Evolutionary conservation across 2,888 invertebrate genomes (phyloP), one percentile per base, ranked within the genome.

Genomic region (Callimorpha dominula): DNA sequence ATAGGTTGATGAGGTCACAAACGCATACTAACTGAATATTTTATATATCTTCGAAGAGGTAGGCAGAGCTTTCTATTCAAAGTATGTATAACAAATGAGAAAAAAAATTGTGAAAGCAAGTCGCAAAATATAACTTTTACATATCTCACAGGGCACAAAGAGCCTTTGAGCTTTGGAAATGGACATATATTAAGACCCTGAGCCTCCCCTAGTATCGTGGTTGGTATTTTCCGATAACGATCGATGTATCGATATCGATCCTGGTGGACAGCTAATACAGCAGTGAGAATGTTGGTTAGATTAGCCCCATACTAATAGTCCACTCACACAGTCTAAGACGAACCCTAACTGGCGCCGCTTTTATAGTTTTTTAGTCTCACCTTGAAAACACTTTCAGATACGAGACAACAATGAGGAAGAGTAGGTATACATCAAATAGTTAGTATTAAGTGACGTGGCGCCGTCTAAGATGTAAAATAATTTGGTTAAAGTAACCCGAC

Each of bases 401-500:
- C 76, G 71, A 85, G 79, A 83, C 77, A 85, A 78, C 81, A 80
- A 84, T 79, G 81, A 84, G 83, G 79, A 86, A 86, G 81, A 78
- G 74, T 75, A 73, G 80, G 79, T 80, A 76, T 76, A 79, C 72
- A 84, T 80, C 81, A 72, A 67, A 80, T 82, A 75, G 57, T 84
- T 88, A 87, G 85, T 85, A 81, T 82, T 79, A 80, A 46, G 74
- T 73, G 75, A 73, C 73, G 70, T 73, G 74, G 77, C 80, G 73
- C 68, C 50, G 69, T 52, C 31, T 31, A 81, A 71, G 31, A 70
- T 5, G 14, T 68, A 60, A 70, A 73, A 76, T 60, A 50, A 63
- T 66, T 68, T 17, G 64, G 42, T 52, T 43, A 73, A 73, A 76
- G 76, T 72, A 71, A 76, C 68, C 65, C 17, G 65, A 57, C 67